Base-by-base conservation (phyloP, 2,113 vertebrate species). In the Nothoprocta pentlandii region DNA sequence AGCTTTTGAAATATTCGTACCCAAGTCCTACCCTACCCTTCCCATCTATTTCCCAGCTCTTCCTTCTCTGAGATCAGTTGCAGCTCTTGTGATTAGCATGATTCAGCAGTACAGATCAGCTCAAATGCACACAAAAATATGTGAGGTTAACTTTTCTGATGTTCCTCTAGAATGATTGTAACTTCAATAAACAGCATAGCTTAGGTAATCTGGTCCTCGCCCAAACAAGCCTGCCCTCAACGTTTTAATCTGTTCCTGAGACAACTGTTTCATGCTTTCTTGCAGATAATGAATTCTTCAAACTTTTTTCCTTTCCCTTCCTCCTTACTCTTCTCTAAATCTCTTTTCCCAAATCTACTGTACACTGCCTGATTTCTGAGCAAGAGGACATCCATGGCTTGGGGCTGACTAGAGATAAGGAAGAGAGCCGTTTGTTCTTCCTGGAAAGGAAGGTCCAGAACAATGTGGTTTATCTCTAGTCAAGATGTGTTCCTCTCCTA, bases 371-470 rank as follows among this genome's bases (percentile, higher is more conserved):
- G 47, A 71, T 94, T 93, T 95, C 66, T 88, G 79, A 62, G 15
- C 47, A 34, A 62, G 61, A 83, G 36, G 91, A 73, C 44, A 85
- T 10, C 30, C 25, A 54, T 36, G 54, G 62, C 59, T 90, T 85
- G 69, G 28, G n/a, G 81, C 63, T 62, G 62, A 84, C 77, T 80
- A 95, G 66, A 93, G 88, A 87, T 79, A 95, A 90, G 47, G 64
- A 90, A 88, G 90, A 84, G 51, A 90, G 90, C 81, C 34, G 11
- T 15, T 54, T 93, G 77, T 90, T 84, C 47, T 96, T 95, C 83
- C 88, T 94, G 86, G 92, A 95, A 87, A 95, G 93, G 86, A 97
- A 96, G 78, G 19, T 94, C 54, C 44, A 89, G 88, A 97, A 95
- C 90, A 95, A 86, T 93, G 77, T 80, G 67, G 26, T 96, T 95